Base-by-base conservation (phyloP, 2,797 vertebrate species). In the Halcyon leucocephala region DNA sequence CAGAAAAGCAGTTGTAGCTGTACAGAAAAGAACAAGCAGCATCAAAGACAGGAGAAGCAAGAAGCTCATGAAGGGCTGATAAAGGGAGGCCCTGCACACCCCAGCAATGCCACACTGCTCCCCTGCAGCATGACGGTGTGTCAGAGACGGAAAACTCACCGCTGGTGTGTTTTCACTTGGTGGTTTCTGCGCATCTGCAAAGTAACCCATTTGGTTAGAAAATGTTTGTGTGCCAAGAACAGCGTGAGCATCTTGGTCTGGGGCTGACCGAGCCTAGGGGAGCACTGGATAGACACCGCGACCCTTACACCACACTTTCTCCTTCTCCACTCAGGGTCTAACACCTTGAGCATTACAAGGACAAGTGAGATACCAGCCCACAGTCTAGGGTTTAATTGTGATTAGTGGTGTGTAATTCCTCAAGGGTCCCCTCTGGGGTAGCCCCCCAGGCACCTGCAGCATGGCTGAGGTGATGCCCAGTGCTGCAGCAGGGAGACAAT, bases 121-220 rank as follows among this genome's bases (percentile, higher is more conserved):
- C 83, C 52, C 61, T 69, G 55, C 66, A 93, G 58, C 49, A 31
- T 1, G 0, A 29, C 18, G 69, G 65, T 17, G 51, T 3, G 4
- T 58, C 46, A 19, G 71, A 78, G 41, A 60, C 0, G 0, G 54
- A 94, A 88, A 89, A 96, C 97, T 97, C 90, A 97, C 97, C 89
- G 0, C 55, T 48, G 42, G 37, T 2, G 1, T 3, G 1, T 94
- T 95, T 92, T 93, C 87, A 54, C 52, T 77, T 4, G 8, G 83
- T 52, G 86, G 66, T 86, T 94, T 94, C 81, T 74, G 81, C 41
- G 44, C 69, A 86, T 51, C 97, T 97, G 95, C 61, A 89, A 97
- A 86, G 52, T 26, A 93, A 96, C 22, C 84, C 2, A 0, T n/a
- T 87, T 61, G 35, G 57, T 97, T 86, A 95, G 58, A 77, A 85